Evolutionary conservation across 2,113 vertebrate species (phyloP).

Genomic region (Amazona guildingii): DNA sequence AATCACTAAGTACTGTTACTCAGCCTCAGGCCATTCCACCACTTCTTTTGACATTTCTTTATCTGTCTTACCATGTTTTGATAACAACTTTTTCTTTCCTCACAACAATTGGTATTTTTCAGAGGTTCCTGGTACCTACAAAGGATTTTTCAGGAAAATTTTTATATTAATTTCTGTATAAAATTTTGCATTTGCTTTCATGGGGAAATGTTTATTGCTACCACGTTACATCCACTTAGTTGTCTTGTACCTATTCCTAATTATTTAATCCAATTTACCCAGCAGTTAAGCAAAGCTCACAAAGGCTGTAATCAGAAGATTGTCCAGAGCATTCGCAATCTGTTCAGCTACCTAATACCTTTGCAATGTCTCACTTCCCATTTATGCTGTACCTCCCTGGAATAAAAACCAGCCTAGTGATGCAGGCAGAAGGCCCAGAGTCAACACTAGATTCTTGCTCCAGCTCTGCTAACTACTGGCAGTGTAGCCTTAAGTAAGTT

Average conservation of each 20-base stretch:
- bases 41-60: background rate
- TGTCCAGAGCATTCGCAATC: conserved; percentile 28
- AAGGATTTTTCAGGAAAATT: background rate
- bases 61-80: background rate
- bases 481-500: background rate
- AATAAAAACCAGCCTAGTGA: background rate
- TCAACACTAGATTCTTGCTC: background rate
- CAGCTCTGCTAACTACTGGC: background rate
- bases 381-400: background rate
- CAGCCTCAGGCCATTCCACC: background rate
- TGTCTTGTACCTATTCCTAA: background rate
- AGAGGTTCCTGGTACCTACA: background rate
- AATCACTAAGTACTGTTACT: background rate
- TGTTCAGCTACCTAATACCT: conserved; percentile 49
- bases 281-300: conserved; percentile 32
- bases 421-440: background rate
- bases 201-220: background rate
- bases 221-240: background rate
- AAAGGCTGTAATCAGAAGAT: conserved; percentile 45
- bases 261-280: conserved; percentile 43
- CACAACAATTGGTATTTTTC: background rate
- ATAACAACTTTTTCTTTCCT: background rate
- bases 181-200: background rate
- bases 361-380: background rate
- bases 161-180: background rate